Conservation (phyloP, 2,113 vertebrate species). For the Lophotis ruficrista region DNA sequence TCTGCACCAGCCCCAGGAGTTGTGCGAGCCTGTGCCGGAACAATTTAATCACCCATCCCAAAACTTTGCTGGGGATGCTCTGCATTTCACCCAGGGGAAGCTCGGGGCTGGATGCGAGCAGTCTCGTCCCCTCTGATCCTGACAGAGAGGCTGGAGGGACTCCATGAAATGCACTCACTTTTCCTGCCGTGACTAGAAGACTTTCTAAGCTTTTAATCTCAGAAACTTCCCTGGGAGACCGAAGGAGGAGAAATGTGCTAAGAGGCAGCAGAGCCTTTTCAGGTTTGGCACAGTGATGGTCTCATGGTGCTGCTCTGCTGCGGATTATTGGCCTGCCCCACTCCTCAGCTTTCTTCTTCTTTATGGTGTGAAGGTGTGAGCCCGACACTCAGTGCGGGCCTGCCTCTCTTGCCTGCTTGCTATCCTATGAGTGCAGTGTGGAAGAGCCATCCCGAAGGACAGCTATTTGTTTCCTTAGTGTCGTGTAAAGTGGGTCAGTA, state of each 20-base stretch:
- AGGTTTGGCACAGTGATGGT: background rate
- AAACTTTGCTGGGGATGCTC: background rate
- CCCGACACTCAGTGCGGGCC: fast-evolving
- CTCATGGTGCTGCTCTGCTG: background rate
- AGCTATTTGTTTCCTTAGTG: background rate
- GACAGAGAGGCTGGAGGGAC: background rate
- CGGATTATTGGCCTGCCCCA: background rate
- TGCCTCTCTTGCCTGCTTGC: background rate
- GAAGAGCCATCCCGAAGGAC: background rate
- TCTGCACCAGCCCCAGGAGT: background rate
- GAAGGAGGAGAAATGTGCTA: background rate
- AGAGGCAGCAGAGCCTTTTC: background rate
- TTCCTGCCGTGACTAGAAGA: background rate
- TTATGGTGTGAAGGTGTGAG: background rate
- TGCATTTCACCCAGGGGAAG: background rate
- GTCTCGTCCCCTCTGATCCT: background rate
- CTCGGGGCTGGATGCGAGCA: background rate
- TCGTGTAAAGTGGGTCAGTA: background rate
- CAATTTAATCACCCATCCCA: background rate
- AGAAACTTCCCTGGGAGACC: background rate
- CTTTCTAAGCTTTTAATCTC: background rate
- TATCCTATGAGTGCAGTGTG: fast-evolving
- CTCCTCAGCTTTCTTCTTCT: background rate
- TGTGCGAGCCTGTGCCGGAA: background rate
- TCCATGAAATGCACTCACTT: background rate